Conservation (phyloP, 2,888 invertebrate species). For the Acanthosepion esculentum region DNA sequence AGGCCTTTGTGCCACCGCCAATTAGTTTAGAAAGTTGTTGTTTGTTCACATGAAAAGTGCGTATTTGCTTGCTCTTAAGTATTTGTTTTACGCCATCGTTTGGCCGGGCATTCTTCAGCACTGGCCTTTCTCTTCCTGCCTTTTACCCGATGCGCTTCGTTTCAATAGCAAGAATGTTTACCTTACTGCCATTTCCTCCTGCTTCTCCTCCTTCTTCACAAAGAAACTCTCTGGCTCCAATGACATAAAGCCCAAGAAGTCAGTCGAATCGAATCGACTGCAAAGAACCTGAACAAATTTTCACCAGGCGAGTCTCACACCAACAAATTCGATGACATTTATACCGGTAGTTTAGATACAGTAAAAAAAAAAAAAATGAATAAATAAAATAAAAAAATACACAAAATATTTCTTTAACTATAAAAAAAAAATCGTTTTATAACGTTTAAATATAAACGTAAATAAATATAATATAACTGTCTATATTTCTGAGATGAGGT, state of each 20-base stretch:
- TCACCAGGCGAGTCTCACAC: neutral
- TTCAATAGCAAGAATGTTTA: neutral
- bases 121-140: neutral
- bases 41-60: neutral
- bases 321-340: neutral
- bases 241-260: slow-evolving; percentile 18
- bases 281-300: neutral
- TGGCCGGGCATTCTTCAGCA: slow-evolving; percentile 20
- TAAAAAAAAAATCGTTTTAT: no score
- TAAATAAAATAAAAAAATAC: no score
- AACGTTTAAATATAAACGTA: no score
- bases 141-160: neutral
- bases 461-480: no score
- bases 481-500: no score
- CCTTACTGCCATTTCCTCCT: neutral
- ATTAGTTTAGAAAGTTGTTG: slow-evolving; percentile 22
- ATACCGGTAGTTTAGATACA: neutral
- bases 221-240: neutral
- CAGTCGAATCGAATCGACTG: neutral
- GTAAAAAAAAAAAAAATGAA: neutral
- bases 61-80: slow-evolving; percentile 20
- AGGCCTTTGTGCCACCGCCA: neutral
- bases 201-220: neutral
- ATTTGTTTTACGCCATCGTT: neutral
- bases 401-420: no score